These are phyloP conservation scores for Meghimatium bilineatum DNA, from an alignment of 2,888 invertebrate species.

Conservation along the genomic window DNA sequence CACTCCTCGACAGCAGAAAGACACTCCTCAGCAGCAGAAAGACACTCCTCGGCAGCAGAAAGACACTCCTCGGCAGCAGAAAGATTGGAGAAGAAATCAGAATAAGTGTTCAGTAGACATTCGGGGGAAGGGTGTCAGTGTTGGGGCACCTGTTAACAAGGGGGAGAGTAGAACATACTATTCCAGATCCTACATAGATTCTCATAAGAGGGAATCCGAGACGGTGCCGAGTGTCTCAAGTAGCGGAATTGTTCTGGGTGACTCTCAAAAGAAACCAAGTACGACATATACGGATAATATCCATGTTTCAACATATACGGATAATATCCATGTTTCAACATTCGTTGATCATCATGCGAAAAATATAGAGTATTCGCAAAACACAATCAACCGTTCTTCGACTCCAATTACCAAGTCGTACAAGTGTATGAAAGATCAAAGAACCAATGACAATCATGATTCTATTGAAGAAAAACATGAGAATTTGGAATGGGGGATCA, in stretches of 20 bases:
- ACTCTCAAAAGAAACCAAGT: constrained; percentile 40
- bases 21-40: too few relatives aligned
- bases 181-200: constrained; percentile 29
- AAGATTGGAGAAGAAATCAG: constrained; percentile 46
- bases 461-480: constrained; percentile 46
- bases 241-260: constrained; percentile 6
- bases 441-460: constrained; percentile 49
- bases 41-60: constrained; percentile 21
- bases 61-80: constrained; percentile 22
- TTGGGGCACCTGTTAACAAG: neutral
- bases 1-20: too few relatives aligned
- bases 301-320: constrained; percentile 59
- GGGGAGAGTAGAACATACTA: constrained; percentile 7
- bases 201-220: constrained; percentile 1
- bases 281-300: constrained; percentile 46
- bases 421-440: constrained; percentile 41
- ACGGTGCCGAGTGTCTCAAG: too few relatives aligned
- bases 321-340: constrained; percentile 59
- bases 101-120: constrained; percentile 5
- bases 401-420: neutral
- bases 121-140: constrained; percentile 35
- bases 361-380: constrained; percentile 53
- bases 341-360: constrained; percentile 66
- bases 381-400: constrained; percentile 4
- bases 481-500: constrained; percentile 53